Percentiles rank a stretch among this genome's conserved stretches.
Conservation (phyloP, 2,888 invertebrate species). For the Drosophila subsilvestris region DNA sequence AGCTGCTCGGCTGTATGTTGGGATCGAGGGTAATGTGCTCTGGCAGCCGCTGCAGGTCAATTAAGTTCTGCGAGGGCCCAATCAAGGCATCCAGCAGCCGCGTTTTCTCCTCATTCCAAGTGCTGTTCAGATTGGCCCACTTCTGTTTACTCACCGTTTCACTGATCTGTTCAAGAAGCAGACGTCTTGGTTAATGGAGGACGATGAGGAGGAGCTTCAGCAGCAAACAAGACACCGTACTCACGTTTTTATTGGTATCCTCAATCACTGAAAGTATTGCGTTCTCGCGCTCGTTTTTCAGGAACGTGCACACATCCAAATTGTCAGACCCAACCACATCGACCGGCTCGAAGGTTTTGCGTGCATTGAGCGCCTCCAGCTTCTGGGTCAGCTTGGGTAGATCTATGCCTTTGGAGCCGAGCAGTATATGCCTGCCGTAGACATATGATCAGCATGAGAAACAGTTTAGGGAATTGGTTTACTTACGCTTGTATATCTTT, state of each 20-base stretch:
- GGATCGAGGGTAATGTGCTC: slow-evolving; percentile 87
- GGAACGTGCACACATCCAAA: slow-evolving; percentile 94
- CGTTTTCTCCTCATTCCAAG: slow-evolving; percentile 96
- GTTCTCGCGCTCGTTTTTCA: slow-evolving; percentile 97
- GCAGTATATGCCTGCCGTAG: slow-evolving; percentile 89
- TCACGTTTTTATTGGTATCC: slow-evolving; percentile 93
- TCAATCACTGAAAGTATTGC: slow-evolving; percentile 96
- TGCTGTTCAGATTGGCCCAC: slow-evolving; percentile 92
- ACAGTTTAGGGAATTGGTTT: background rate
- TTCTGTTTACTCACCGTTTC: slow-evolving; percentile 88
- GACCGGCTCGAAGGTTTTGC: slow-evolving; percentile 93
- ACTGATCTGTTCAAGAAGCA: slow-evolving; percentile 85
- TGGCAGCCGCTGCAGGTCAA: slow-evolving; percentile 88
- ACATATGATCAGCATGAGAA: background rate
- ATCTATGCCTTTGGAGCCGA: slow-evolving; percentile 97
- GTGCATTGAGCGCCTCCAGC: slow-evolving; percentile 93
- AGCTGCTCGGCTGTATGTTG: slow-evolving; percentile 86
- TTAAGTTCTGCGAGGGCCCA: slow-evolving; percentile 92
- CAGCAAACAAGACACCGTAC: background rate
- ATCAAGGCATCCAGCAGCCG: slow-evolving; percentile 95
- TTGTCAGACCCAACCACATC: slow-evolving; percentile 93
- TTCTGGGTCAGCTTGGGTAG: slow-evolving; percentile 96
- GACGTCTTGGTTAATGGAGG: background rate
- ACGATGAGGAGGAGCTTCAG: background rate
- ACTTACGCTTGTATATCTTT: slow-evolving; percentile 94